phyloP scores from a whole-genome alignment of 2,797 vertebrate species.

The Knipowitschia caucasica region DNA sequence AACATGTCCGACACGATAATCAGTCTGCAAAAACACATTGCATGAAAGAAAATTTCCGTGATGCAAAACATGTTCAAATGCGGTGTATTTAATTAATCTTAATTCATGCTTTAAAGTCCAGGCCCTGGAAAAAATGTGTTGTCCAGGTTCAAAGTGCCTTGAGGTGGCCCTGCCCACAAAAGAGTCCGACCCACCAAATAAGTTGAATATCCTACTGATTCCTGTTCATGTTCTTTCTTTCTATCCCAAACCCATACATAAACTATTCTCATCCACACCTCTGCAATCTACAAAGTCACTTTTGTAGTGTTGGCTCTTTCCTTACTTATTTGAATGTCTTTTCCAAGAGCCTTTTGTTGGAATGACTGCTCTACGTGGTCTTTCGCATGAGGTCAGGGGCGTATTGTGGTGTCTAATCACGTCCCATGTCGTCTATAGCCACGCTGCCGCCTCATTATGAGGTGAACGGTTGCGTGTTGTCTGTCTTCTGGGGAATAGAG shows the following conservation, averaged over 20 bases:
- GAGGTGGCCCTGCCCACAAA: too few species aligned
- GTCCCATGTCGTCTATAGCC: constrained; percentile 39
- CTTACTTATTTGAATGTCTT: background rate
- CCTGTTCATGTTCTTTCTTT: too few species aligned
- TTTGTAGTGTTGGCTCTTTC: background rate
- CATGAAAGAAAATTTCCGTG: too few species aligned
- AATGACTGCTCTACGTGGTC: constrained; percentile 21
- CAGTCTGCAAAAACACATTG: too few species aligned
- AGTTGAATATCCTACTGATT: too few species aligned
- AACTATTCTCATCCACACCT: background rate
- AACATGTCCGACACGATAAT: too few species aligned
- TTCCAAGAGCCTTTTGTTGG: constrained; percentile 16
- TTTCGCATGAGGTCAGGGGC: constrained; percentile 33
- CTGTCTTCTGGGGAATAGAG: constrained; percentile 43
- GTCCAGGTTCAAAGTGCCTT: too few species aligned
- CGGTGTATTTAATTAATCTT: too few species aligned
- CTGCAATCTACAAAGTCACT: constrained; percentile 2
- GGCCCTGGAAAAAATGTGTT: too few species aligned
- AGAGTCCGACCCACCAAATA: too few species aligned
- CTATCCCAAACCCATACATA: background rate
- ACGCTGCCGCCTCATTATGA: constrained; percentile 48
- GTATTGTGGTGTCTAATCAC: constrained; percentile 45
- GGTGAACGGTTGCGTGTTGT: constrained; percentile 29
- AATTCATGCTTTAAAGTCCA: too few species aligned
- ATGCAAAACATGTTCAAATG: too few species aligned